phyloP scores from a whole-genome alignment of 2,113 vertebrate species.

The Lucifuga dentata region DNA sequence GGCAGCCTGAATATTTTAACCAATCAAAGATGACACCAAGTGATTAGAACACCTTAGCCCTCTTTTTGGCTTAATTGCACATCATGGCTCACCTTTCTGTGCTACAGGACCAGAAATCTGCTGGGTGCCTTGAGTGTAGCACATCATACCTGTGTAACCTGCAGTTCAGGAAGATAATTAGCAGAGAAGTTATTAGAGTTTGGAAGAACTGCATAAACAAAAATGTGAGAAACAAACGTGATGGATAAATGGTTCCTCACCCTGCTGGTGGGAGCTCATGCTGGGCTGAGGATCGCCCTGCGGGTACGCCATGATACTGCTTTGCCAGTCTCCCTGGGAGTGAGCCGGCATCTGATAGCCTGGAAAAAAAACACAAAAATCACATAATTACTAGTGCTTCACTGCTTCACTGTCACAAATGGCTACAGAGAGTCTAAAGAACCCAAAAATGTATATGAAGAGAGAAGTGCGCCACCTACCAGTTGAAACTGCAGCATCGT shows the following conservation, averaged over 20 bases:
- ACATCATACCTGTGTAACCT: slow-evolving; percentile 65
- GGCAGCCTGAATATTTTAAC: too few species aligned
- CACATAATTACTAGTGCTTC: not conserved
- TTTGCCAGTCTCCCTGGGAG: slow-evolving; percentile 76
- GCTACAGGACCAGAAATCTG: slow-evolving; percentile 48
- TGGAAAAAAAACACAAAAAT: slow-evolving; percentile 27
- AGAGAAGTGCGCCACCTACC: slow-evolving; percentile 44
- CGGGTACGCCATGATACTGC: slow-evolving; percentile 71
- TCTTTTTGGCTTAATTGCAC: not conserved
- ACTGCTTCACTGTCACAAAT: not conserved
- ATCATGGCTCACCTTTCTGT: slow-evolving; percentile 66
- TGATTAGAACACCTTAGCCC: not conserved
- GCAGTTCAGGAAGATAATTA: slow-evolving; percentile 18
- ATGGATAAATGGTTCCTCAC: slow-evolving; percentile 37
- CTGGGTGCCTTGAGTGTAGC: slow-evolving; percentile 65
- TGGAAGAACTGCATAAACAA: not conserved
- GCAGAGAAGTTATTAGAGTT: not conserved
- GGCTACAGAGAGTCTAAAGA: not conserved
- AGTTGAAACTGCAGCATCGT: slow-evolving; percentile 44
- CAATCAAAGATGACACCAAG: too few species aligned
- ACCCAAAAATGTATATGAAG: not conserved
- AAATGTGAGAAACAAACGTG: not conserved
- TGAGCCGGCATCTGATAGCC: slow-evolving; percentile 72
- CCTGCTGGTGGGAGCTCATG: slow-evolving; percentile 60
- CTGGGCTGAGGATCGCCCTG: slow-evolving; percentile 64